Percentiles rank a stretch among this genome's conserved stretches.
Evolutionary conservation across 2,113 vertebrate genomes (phyloP).

Genomic region (Elephantulus edwardii): DNA sequence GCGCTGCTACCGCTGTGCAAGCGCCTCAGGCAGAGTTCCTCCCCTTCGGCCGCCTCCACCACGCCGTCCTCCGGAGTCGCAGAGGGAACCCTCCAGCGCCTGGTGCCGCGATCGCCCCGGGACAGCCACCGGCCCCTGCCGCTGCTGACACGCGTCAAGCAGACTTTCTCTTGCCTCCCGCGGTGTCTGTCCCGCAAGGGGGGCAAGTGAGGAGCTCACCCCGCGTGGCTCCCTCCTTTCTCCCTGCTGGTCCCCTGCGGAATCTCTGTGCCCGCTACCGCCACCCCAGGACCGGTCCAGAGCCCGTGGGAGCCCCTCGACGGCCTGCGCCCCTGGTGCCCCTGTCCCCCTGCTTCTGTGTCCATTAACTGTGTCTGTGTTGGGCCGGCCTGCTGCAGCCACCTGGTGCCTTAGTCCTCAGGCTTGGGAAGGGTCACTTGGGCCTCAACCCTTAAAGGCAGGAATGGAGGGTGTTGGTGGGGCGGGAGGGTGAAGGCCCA

Average conservation of each 20-base stretch:
- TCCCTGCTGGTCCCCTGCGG: neutral
- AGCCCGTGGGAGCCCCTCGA: neutral
- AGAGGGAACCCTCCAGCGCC: slow-evolving; percentile 78
- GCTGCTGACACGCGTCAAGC: slow-evolving; percentile 84
- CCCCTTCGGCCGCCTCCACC: neutral
- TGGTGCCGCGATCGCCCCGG: slow-evolving; percentile 71
- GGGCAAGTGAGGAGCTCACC: slow-evolving; percentile 61
- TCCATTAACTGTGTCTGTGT: slow-evolving; percentile 41
- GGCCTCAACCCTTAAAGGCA: neutral
- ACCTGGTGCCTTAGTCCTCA: slow-evolving; percentile 76
- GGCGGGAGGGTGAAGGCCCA: neutral
- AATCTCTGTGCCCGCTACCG: too few species aligned
- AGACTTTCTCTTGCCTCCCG: slow-evolving; percentile 86
- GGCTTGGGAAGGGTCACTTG: slow-evolving; percentile 4
- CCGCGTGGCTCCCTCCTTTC: neutral
- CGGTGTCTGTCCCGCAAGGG: slow-evolving; percentile 79
- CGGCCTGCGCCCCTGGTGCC: neutral
- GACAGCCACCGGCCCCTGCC: slow-evolving; percentile 79
- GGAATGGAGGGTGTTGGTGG: neutral
- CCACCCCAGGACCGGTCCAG: slow-evolving; percentile 22
- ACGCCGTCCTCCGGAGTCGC: neutral
- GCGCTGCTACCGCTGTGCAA: slow-evolving; percentile 78
- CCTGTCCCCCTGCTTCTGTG: neutral
- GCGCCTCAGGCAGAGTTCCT: slow-evolving; percentile 65
- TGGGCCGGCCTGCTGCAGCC: slow-evolving; percentile 65